These are phyloP conservation scores for Aphelocoma coerulescens DNA, from an alignment of 2,113 vertebrate genomes.

Conservation along the genomic window DNA sequence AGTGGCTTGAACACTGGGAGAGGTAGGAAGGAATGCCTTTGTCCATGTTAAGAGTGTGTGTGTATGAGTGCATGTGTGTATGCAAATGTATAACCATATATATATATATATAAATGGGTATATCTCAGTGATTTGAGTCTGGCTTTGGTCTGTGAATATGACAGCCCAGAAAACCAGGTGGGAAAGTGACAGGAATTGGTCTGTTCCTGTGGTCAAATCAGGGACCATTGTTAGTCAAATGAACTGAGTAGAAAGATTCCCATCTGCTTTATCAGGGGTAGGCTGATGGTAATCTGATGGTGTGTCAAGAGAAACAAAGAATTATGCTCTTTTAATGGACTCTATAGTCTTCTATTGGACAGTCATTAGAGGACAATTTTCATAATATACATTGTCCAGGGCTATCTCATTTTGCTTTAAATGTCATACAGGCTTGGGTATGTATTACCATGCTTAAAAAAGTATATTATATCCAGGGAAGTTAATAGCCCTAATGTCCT, in stretches of 20 bases:
- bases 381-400: background rate
- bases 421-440: background rate
- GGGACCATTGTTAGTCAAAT: background rate
- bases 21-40: background rate
- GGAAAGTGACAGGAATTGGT: background rate
- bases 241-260: background rate
- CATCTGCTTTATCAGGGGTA: background rate
- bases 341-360: background rate
- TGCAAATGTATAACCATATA: too few relatives aligned
- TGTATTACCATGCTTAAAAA: background rate
- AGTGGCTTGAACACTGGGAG: background rate
- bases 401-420: background rate
- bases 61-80: fast-evolving
- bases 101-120: too few relatives aligned
- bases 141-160: background rate
- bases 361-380: conserved; percentile 1
- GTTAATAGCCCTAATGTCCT: background rate
- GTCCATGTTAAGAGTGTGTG: background rate
- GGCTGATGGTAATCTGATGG: background rate
- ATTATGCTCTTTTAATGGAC: background rate
- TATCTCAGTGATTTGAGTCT: background rate
- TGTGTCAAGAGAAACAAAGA: background rate
- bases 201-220: background rate
- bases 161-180: background rate
- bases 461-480: background rate